Evolutionary conservation across 1,140 invertebrate genomes (phyloP).

Genomic region (Neocloeon triangulifer): DNA sequence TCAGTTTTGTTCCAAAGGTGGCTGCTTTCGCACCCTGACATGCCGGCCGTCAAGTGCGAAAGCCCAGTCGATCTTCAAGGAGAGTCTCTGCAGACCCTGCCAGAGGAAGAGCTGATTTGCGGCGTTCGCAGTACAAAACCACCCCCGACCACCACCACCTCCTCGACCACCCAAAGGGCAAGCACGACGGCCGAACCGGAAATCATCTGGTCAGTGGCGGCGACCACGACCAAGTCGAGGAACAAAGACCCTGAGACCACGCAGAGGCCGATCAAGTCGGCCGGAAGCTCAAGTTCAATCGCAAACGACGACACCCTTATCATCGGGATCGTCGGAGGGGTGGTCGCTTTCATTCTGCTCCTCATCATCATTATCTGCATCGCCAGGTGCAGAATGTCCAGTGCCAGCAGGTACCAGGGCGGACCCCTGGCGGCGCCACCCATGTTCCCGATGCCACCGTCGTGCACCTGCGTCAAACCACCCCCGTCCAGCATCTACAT

Average conservation of each 20-base stretch:
- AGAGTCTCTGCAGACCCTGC: slow-evolving; percentile 42
- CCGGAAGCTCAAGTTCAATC: slow-evolving; percentile 22
- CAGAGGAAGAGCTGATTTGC: slow-evolving; percentile 55
- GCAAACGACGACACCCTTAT: slow-evolving; percentile 77
- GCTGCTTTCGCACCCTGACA: slow-evolving; percentile 28
- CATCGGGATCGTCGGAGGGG: slow-evolving; percentile 75
- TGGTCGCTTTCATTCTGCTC: slow-evolving; percentile 72
- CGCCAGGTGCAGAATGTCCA: slow-evolving; percentile 38
- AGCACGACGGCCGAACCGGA: slow-evolving; percentile 41
- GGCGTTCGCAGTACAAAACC: slow-evolving; percentile 24
- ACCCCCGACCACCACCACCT: slow-evolving; percentile 23
- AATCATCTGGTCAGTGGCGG: slow-evolving; percentile 66
- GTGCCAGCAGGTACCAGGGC: slow-evolving; percentile 34
- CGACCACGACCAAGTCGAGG: slow-evolving; percentile 19
- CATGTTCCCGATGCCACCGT: neutral
- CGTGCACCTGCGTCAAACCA: neutral
- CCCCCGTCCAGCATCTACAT: neutral
- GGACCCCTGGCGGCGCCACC: slow-evolving; percentile 33
- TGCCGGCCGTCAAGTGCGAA: slow-evolving; percentile 34
- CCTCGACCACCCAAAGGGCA: slow-evolving; percentile 19
- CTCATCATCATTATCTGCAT: slow-evolving; percentile 74
- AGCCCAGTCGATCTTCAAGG: slow-evolving; percentile 41
- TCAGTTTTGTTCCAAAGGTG: slow-evolving; percentile 51
- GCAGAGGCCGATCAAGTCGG: no score
- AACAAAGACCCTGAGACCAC: slow-evolving; percentile 2